Evolutionary conservation across 1,140 invertebrate species (phyloP), one percentile per base, ranked within the genome.

Genomic region (Hylyphantes graminicola): DNA sequence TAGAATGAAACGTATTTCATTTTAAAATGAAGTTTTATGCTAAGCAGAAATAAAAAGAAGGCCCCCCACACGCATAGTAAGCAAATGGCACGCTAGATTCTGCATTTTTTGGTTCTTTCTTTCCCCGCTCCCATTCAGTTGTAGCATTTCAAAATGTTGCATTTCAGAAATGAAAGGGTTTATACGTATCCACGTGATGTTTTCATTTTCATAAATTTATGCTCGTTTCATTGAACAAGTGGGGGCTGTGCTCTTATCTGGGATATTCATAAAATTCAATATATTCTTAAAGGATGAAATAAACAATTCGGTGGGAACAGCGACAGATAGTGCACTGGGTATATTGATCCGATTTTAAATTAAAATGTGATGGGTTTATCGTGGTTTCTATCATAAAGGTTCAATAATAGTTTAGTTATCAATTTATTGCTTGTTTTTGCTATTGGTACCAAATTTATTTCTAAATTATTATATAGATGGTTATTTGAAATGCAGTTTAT

Each of bases 11-110:
- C 54, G 54, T 76, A 76, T 80, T 80, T 80, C 70, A 80, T 80
- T 80, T 80, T 80, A 80, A 80, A 80, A 80, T 70, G 77, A 70
- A 80, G 77, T 80, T 80, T 80, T 80, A 80, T 80, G 77, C 77
- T 70, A 80, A 80, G 65, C 64, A 59, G 65, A 80, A 48, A 70
- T 64, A 80, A 70, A 53, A 55, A 74, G n/a, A 11, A 35, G n/a
- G 2, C 64, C 17, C 57, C 57, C 19, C 21, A 19, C 76, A 67
- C 76, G 63, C 76, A 35, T 35, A 35, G 35, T 35, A 35, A 35
- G 17, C 65, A 54, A 19, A 6, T 67, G 50, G 59, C 74, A 63
- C 74, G 57, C 74, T 7, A 63, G 51, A 35, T 35, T 35, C 57
- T 61, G 12, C 57, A 12, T 2, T 17, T 61, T 17, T 17, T 17